Conservation (phyloP, 2,797 vertebrate genomes). For the Danio albolineatus region DNA sequence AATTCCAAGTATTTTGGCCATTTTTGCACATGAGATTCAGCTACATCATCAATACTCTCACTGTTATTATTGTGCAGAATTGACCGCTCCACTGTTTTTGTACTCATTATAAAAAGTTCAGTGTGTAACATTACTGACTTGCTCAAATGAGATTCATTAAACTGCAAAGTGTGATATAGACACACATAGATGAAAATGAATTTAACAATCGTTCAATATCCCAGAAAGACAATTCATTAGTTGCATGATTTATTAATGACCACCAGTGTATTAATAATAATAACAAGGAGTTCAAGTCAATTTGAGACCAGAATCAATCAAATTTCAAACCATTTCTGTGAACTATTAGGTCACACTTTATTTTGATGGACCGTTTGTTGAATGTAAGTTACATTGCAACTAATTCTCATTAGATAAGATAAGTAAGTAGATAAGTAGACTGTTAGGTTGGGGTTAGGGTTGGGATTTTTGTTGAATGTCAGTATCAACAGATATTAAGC, state of each 20-base stretch:
- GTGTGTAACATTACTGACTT: background rate
- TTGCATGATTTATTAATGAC: background rate
- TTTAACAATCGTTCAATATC: background rate
- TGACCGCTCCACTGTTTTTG: background rate
- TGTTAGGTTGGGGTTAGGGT: too few species aligned
- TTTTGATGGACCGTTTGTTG: too few species aligned
- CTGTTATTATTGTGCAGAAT: constrained; percentile 14
- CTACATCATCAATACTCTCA: constrained; percentile 30
- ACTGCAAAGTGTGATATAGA: background rate
- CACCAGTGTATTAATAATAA: too few species aligned
- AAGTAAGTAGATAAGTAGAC: too few species aligned
- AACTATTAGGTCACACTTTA: too few species aligned
- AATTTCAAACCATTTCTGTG: background rate
- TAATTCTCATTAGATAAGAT: too few species aligned
- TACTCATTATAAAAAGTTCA: constrained; percentile 7
- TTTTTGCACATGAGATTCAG: too few species aligned
- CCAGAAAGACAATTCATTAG: background rate
- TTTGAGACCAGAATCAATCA: background rate
- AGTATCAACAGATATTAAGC: too few species aligned
- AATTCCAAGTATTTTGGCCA: too few species aligned
- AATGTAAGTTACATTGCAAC: too few species aligned
- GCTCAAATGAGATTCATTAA: background rate
- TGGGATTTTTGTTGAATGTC: too few species aligned
- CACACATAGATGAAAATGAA: too few species aligned
- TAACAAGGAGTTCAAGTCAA: background rate